phyloP scores from a whole-genome alignment of 2,113 vertebrate species.

The Cranoglanis bouderius region DNA sequence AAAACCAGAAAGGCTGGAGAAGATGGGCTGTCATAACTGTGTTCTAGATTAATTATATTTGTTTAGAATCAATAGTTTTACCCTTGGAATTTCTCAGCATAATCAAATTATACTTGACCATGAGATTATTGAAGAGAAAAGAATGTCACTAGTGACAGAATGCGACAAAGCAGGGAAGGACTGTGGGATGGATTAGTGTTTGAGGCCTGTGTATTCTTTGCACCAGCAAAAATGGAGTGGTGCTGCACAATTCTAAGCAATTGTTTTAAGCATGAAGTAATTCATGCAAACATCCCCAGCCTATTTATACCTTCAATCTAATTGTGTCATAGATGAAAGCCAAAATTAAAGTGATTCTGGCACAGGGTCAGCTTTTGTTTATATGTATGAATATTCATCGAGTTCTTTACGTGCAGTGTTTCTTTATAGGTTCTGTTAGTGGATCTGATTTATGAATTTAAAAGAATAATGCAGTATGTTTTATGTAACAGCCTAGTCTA shows the following conservation, averaged over 20 bases:
- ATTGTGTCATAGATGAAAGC: conserved; percentile 74
- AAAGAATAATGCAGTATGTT: conserved; percentile 29
- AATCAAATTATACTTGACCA: conserved; percentile 71
- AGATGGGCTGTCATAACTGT: conserved; percentile 63
- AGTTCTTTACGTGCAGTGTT: conserved; percentile 39
- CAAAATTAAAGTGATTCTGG: conserved; percentile 68
- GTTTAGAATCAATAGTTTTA: conserved; percentile 74
- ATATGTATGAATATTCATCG: conserved; percentile 66
- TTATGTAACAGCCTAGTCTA: conserved; percentile 31
- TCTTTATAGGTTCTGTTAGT: conserved; percentile 33
- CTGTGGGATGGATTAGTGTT: conserved; percentile 66
- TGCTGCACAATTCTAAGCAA: conserved; percentile 68
- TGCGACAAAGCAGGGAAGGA: conserved; percentile 65
- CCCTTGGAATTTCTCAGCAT: conserved; percentile 61
- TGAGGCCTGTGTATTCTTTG: conserved; percentile 53
- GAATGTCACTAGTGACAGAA: conserved; percentile 64
- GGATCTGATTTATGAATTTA: conserved; percentile 35
- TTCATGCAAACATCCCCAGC: conserved; percentile 72
- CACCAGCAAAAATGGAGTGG: conserved; percentile 65
- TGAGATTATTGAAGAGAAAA: conserved; percentile 72
- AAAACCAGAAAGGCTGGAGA: conserved; percentile 62
- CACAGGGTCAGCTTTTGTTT: conserved; percentile 65
- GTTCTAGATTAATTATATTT: conserved; percentile 72
- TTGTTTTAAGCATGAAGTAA: conserved; percentile 65
- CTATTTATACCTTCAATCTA: conserved; percentile 73